Conservation (phyloP, 2,888 invertebrate species). For the Sphaerophoria rueppellii region DNA sequence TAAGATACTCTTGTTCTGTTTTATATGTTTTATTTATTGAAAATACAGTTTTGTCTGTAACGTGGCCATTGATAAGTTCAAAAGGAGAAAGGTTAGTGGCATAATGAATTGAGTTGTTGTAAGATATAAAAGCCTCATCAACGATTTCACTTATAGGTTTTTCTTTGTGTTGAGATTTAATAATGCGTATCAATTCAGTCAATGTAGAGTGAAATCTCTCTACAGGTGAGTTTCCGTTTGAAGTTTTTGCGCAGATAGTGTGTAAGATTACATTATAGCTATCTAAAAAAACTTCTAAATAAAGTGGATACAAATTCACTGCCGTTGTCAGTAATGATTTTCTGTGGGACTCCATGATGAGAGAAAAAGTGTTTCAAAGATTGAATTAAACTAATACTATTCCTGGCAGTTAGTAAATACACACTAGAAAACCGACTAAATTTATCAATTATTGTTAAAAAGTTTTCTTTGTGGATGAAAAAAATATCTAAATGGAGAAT, state of each 20-base stretch:
- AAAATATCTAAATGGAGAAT: slow-evolving; percentile 44
- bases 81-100: slow-evolving; percentile 9
- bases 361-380: slow-evolving; percentile 45
- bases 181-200: slow-evolving; percentile 55
- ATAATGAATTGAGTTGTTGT: slow-evolving; percentile 18
- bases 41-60: neutral
- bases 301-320: slow-evolving; percentile 46
- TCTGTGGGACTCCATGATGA: slow-evolving; percentile 56
- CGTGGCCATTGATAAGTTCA: slow-evolving; percentile 15
- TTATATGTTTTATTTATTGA: slow-evolving; percentile 4
- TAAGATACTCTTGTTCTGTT: slow-evolving; percentile 17
- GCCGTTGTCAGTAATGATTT: slow-evolving; percentile 51
- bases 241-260: slow-evolving; percentile 49
- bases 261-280: slow-evolving; percentile 42
- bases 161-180: slow-evolving; percentile 43
- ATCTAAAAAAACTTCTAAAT: slow-evolving; percentile 38
- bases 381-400: slow-evolving; percentile 56
- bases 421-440: slow-evolving; percentile 53
- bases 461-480: slow-evolving; percentile 24
- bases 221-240: slow-evolving; percentile 56
- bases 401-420: slow-evolving; percentile 43
- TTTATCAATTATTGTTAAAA: slow-evolving; percentile 46
- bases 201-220: slow-evolving; percentile 64
- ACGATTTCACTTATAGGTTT: slow-evolving; percentile 49
- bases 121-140: slow-evolving; percentile 15